Evolutionary conservation across 1,140 invertebrate species (phyloP).

Genomic region (Agraylea sexmaculata): DNA sequence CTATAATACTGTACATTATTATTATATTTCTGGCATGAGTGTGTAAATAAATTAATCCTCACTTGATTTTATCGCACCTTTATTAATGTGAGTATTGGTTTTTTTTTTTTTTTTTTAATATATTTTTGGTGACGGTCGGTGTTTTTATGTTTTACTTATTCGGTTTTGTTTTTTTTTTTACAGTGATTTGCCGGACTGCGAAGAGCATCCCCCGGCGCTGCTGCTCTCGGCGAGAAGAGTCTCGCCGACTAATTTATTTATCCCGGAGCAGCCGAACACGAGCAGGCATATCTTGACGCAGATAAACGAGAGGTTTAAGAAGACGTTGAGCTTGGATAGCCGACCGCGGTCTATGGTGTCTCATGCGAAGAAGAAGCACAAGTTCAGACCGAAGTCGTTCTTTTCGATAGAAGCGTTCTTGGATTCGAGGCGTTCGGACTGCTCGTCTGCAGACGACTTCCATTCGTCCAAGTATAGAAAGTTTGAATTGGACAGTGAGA

Average conservation of each 20-base stretch:
- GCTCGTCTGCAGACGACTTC: conserved; percentile 38
- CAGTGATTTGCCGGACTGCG: conserved; percentile 19
- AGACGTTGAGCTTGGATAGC: conserved; percentile 35
- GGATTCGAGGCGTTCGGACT: conserved; percentile 36
- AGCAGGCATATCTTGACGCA: conserved; percentile 33
- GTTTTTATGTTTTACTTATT: no score
- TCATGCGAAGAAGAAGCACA: conserved; percentile 35
- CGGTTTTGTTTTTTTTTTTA: conserved; percentile 10
- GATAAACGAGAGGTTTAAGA: conserved; percentile 37
- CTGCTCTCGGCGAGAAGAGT: conserved; percentile 17
- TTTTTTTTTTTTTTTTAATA: no score
- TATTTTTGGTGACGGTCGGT: no score
- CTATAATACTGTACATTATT: no score
- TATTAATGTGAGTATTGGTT: no score
- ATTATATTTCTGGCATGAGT: no score
- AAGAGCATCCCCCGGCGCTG: conserved; percentile 16
- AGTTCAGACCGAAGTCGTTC: conserved; percentile 32
- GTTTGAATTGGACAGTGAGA: conserved; percentile 38
- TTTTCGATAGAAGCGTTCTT: conserved; percentile 39
- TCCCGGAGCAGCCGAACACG: conserved; percentile 30
- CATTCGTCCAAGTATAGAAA: conserved; percentile 40
- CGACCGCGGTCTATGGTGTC: conserved; percentile 34
- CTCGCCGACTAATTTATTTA: background rate
- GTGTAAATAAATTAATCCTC: no score
- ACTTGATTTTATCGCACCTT: no score